Evolutionary conservation across 2,113 vertebrate genomes (phyloP).

Genomic region (Ifrita kowaldi): DNA sequence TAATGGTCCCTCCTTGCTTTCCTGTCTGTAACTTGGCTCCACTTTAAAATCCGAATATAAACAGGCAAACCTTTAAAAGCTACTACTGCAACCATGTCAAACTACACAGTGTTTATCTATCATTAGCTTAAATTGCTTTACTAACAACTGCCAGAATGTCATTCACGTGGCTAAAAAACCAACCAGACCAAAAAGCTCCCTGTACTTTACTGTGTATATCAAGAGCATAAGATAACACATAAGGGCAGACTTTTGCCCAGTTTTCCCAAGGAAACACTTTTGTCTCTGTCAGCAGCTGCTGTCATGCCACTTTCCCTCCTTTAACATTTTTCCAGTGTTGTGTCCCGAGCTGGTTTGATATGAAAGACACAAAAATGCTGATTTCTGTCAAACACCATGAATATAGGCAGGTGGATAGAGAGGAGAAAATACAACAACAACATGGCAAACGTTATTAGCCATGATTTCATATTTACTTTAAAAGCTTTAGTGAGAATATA

Average conservation of each 20-base stretch:
- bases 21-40: not conserved
- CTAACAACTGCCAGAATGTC: not conserved
- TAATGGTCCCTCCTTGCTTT: not conserved
- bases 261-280: not conserved
- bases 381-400: not conserved
- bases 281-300: not conserved
- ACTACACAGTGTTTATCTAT: not conserved
- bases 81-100: not conserved
- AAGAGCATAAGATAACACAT: not conserved
- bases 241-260: not conserved
- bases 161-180: not conserved
- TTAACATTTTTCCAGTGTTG: not conserved
- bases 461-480: not conserved
- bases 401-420: not conserved
- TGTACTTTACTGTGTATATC: not conserved
- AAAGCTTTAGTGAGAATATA: not conserved
- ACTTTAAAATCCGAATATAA: not conserved
- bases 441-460: not conserved
- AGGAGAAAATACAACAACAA: not conserved
- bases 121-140: not conserved
- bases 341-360: not conserved
- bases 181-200: not conserved
- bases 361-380: not conserved
- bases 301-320: not conserved
- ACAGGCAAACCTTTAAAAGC: not conserved